Percentiles rank a stretch among this genome's conserved stretches.
Conservation (phyloP, 2,797 vertebrate genomes). For the Pseudocheirus occidentalis region DNA sequence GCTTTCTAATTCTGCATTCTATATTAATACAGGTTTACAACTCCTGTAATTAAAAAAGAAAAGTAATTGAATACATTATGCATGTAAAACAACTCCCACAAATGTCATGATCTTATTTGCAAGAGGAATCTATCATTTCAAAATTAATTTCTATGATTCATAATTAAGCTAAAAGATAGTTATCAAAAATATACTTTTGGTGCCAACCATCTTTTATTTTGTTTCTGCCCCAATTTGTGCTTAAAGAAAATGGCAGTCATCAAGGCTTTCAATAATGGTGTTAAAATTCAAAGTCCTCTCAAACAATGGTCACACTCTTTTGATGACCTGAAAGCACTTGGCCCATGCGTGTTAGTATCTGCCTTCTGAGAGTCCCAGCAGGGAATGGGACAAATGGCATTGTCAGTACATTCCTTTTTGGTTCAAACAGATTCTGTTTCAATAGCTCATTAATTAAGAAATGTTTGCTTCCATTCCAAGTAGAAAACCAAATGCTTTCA, state of each 20-base stretch:
- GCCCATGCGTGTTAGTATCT: not conserved
- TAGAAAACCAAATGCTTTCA: constrained; percentile 24
- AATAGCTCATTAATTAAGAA: constrained; percentile 37
- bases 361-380: not conserved
- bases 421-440: not conserved
- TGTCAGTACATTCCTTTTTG: constrained; percentile 8
- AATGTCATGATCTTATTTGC: constrained; percentile 35
- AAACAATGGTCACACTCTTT: not conserved
- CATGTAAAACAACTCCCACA: constrained; percentile 36
- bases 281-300: not conserved
- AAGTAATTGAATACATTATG: constrained; percentile 36
- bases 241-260: constrained; percentile 43
- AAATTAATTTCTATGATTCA: constrained; percentile 44
- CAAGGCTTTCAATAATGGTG: constrained; percentile 36
- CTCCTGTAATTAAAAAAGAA: constrained; percentile 47
- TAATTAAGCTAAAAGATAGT: constrained; percentile 43
- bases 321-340: constrained; percentile 24
- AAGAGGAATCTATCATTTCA: constrained; percentile 35
- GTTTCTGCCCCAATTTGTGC: constrained; percentile 10
- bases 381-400: not conserved
- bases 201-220: constrained; percentile 39
- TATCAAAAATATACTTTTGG: constrained; percentile 25
- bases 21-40: constrained; percentile 43
- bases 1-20: constrained; percentile 2
- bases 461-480: not conserved